These are phyloP conservation scores for Phalera bucephala DNA, from an alignment of 2,888 invertebrate species.

Conservation along the genomic window DNA sequence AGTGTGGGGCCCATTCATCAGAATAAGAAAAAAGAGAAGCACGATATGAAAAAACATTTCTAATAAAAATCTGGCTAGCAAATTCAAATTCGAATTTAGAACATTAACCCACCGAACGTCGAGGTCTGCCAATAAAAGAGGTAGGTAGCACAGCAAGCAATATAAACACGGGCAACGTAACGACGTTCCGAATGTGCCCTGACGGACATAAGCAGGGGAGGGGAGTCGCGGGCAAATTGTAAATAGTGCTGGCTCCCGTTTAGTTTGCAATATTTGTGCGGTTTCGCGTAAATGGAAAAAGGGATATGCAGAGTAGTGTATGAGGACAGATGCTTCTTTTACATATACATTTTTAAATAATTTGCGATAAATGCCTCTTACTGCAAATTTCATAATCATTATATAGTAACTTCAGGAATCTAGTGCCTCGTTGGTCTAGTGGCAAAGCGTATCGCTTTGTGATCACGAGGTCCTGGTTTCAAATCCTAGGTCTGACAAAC, in stretches of 20 bases:
- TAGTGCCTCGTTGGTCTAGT: too few species aligned
- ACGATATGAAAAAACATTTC: too few species aligned
- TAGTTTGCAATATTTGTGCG: conserved; percentile 81
- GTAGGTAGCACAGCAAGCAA: conserved; percentile 44
- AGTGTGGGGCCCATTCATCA: too few species aligned
- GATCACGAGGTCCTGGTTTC: too few species aligned
- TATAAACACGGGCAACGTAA: conserved; percentile 73
- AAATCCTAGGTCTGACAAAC: too few species aligned
- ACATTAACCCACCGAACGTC: conserved; percentile 26
- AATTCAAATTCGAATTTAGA: conserved; percentile 19
- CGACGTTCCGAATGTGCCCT: conserved; percentile 64
- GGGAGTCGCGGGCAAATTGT: conserved; percentile 64
- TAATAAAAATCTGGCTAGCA: conserved; percentile 5
- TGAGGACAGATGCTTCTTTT: conserved; percentile 28
- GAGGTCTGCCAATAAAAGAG: conserved; percentile 42
- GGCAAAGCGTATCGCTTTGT: too few species aligned
- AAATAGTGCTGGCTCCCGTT: conserved; percentile 76
- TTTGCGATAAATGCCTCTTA: too few species aligned
- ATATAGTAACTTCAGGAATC: too few species aligned
- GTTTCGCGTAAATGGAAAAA: conserved; percentile 79
- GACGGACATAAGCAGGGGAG: conserved; percentile 62
- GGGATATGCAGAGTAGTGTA: conserved; percentile 43
- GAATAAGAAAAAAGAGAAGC: too few species aligned
- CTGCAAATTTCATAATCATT: too few species aligned
- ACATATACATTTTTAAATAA: too few species aligned